Conservation (phyloP, 2,888 invertebrate genomes). For the Papilio protenor region DNA sequence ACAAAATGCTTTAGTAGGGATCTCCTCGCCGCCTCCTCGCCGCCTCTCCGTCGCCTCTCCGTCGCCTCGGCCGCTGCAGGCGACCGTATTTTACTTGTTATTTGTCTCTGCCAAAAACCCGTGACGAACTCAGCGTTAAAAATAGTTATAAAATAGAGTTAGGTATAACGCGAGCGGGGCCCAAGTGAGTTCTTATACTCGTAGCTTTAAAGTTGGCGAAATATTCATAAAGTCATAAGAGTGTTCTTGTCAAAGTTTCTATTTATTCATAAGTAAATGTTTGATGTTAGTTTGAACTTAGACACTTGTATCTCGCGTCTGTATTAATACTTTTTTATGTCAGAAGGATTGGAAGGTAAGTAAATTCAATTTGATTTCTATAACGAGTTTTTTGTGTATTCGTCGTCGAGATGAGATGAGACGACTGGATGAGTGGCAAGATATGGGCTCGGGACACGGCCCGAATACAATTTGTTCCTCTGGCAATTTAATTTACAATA, state of each 20-base stretch:
- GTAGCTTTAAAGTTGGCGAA: neutral
- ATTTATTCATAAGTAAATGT: neutral
- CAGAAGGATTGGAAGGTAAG: neutral
- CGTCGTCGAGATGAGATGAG: neutral
- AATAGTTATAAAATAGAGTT: neutral
- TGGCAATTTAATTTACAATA: neutral
- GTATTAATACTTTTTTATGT: neutral
- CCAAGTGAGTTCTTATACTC: neutral
- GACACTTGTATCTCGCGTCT: neutral
- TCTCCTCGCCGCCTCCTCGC: neutral
- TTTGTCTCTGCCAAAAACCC: neutral
- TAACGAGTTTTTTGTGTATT: slow-evolving; percentile 16
- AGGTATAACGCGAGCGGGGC: neutral
- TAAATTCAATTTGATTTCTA: slow-evolving; percentile 17
- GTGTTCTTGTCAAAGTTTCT: neutral
- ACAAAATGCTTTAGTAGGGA: neutral
- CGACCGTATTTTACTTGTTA: neutral
- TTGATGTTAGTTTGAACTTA: neutral
- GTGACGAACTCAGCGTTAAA: neutral
- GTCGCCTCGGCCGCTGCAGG: neutral
- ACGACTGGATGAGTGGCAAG: neutral
- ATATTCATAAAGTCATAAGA: neutral
- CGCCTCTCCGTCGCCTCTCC: neutral
- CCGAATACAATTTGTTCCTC: neutral
- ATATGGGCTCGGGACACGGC: neutral